phyloP scores from a whole-genome alignment of 2,113 vertebrate genomes.

The Tupaia chinensis region DNA sequence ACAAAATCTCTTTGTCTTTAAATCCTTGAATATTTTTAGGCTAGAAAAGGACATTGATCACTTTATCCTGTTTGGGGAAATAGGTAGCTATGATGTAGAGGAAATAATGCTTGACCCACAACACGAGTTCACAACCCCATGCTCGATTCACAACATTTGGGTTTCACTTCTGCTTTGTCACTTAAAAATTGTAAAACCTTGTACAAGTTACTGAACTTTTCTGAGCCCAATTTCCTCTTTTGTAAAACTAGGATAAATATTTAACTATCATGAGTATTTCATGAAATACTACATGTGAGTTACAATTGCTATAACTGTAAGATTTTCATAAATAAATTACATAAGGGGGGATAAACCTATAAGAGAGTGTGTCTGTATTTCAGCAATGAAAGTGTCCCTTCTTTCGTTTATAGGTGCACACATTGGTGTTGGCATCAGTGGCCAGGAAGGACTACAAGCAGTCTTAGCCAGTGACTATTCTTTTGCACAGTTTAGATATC shows the following conservation, averaged over 20 bases:
- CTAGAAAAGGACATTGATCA: background rate
- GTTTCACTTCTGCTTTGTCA: background rate
- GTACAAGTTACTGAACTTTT: background rate
- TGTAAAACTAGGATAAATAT: background rate
- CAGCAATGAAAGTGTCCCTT: background rate
- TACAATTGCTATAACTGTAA: background rate
- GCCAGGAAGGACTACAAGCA: conserved; percentile 90
- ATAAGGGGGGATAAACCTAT: background rate
- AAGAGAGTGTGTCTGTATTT: background rate
- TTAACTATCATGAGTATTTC: background rate
- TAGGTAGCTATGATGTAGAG: background rate
- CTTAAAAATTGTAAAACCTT: background rate
- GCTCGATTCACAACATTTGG: background rate
- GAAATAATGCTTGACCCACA: background rate
- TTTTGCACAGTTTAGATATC: conserved; percentile 90
- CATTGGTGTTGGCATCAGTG: conserved; percentile 90
- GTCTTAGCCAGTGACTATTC: conserved; percentile 92
- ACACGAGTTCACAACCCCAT: too few species aligned
- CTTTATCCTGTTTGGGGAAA: background rate
- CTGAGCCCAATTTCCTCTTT: background rate
- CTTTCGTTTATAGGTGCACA: conserved; percentile 86
- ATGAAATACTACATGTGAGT: background rate
- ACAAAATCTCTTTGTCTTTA: background rate
- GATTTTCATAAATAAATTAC: background rate
- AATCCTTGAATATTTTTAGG: background rate